Base-by-base conservation (phyloP, 2,888 invertebrate species). In the Malthinus seriepunctatus region DNA sequence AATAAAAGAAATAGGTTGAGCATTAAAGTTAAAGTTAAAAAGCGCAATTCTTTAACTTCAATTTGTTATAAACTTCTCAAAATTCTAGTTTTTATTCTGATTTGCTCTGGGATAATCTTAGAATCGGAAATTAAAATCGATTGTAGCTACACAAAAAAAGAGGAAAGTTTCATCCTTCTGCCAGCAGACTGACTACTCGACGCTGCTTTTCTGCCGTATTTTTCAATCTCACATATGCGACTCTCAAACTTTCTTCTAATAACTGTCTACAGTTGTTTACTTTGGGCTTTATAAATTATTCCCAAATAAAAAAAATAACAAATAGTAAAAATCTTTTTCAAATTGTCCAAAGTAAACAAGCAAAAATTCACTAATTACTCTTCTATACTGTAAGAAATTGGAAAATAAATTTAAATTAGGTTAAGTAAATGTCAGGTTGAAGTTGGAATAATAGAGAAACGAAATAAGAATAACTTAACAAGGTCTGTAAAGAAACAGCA, bases 391-490 rank as follows among this genome's bases (percentile, higher is more conserved):
- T 42, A 15, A 14, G 23, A 42, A 42, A 42, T 42, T 42, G n/a
- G 39, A 42, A 42, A 42, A 42, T 42, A 73, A 72, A 63, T 73
- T 71, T 67, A 70, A 73, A 73, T 67, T 69, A 71, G 71, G 71
- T 72, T 72, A 71, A 72, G 68, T 71, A 73, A 73, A 73, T 70
- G 73, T 72, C 69, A 67, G 71, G 67, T 64, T 66, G 67, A 71
- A 73, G 69, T 73, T 70, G 71, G 69, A 67, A 73, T 72, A 75
- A 69, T 70, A 71, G 69, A 67, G 67, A 65, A 67, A 70, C 69
- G 70, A 74, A 75, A 73, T 72, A 73, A 71, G 70, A 73, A 73
- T 70, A 70, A 71, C 64, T 67, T 69, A 71, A 71, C 69, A 69
- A 71, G 69, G 68, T 70, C 67, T 70, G 69, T 70, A 72, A 72